Percentiles rank a stretch among this genome's conserved stretches.
Conservation (phyloP, 1,140 invertebrate genomes). For the Meteorus sp. region DNA sequence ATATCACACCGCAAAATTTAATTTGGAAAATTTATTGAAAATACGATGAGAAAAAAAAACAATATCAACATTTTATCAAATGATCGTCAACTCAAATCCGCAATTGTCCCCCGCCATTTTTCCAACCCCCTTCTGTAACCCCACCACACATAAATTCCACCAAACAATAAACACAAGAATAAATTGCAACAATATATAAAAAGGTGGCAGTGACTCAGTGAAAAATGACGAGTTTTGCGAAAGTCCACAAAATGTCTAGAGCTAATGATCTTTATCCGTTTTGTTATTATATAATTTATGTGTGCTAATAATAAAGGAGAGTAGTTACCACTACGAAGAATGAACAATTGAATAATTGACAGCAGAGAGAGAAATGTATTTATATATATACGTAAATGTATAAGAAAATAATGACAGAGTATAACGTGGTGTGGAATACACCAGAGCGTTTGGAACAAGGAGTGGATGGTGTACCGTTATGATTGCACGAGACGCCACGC, state of each 20-base stretch:
- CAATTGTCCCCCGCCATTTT: no score
- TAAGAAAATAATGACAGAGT: slow-evolving; percentile 28
- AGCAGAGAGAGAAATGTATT: background rate
- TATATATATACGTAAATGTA: no score
- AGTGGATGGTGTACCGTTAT: slow-evolving; percentile 46
- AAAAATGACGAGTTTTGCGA: background rate
- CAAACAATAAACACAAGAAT: no score
- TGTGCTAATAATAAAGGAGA: background rate
- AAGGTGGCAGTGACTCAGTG: background rate
- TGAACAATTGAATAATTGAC: slow-evolving; percentile 4
- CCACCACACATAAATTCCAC: no score
- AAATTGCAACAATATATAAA: background rate
- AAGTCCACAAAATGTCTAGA: background rate
- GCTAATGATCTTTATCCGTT: background rate
- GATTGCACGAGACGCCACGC: slow-evolving; percentile 33
- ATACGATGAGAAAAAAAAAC: no score
- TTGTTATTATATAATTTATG: slow-evolving; percentile 1
- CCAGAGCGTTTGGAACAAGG: slow-evolving; percentile 32
- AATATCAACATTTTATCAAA: no score
- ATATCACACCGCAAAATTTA: no score
- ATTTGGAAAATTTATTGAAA: no score
- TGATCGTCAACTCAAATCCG: no score
- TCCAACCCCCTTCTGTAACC: no score
- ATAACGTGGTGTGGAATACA: slow-evolving; percentile 26
- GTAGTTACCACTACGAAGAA: background rate